These are phyloP conservation scores for Bradysia coprophila DNA, from an alignment of 1,140 invertebrate genomes.

Conservation along the genomic window DNA sequence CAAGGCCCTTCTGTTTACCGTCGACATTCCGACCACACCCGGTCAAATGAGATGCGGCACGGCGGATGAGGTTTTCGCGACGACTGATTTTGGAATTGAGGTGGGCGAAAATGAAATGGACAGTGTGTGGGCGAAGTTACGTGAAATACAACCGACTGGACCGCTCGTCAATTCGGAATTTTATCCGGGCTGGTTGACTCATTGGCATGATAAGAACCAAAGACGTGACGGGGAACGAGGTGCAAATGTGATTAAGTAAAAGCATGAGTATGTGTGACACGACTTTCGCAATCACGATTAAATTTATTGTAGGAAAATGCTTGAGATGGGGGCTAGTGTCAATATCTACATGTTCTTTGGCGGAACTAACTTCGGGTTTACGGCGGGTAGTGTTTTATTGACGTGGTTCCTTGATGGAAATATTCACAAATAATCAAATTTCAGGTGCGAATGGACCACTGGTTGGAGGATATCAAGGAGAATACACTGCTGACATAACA, in stretches of 20 bases:
- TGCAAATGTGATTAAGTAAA: conserved; percentile 28
- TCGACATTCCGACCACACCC: conserved; percentile 30
- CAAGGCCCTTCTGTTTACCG: conserved; percentile 49
- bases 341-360: conserved; percentile 51
- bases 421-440: neutral
- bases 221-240: conserved; percentile 23
- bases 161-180: conserved; percentile 64
- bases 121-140: neutral
- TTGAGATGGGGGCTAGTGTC: conserved; percentile 41
- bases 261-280: no score
- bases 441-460: neutral
- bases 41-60: conserved; percentile 34
- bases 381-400: no score
- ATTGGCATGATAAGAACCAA: conserved; percentile 44
- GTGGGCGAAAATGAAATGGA: neutral
- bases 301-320: conserved; percentile 26
- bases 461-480: conserved; percentile 2
- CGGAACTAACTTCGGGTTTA: conserved; percentile 50
- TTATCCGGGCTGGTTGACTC: conserved; percentile 56
- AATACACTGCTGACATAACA: conserved; percentile 40
- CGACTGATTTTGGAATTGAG: conserved; percentile 46
- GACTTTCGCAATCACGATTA: no score
- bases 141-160: conserved; percentile 17
- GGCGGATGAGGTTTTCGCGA: conserved; percentile 40
- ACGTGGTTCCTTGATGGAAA: neutral